Conservation (phyloP, 1,140 invertebrate genomes). For the Microplitis mediator region DNA sequence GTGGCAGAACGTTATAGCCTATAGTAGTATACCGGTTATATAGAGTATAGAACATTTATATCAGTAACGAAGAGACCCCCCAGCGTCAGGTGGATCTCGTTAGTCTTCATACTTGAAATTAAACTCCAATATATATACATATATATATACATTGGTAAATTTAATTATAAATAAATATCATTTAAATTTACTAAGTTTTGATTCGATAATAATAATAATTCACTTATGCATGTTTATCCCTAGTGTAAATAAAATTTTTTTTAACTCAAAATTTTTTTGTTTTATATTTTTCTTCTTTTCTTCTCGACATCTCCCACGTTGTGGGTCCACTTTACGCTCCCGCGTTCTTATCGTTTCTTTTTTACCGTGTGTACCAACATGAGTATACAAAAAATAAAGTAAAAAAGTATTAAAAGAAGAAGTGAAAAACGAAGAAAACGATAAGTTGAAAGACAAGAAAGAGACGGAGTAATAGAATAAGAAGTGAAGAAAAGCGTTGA, state of each 20-base stretch:
- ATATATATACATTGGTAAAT: no score
- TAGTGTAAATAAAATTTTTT: no score
- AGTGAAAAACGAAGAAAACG: neutral
- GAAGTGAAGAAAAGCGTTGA: constrained; percentile 7
- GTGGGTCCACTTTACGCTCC: constrained; percentile 24
- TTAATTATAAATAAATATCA: no score
- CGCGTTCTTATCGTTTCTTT: constrained; percentile 19
- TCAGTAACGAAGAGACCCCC: neutral
- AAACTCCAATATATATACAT: neutral
- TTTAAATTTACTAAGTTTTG: no score
- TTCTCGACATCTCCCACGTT: constrained; percentile 22
- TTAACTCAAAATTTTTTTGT: no score
- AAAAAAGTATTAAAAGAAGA: neutral
- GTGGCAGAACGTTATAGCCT: neutral
- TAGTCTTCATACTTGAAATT: constrained; percentile 2
- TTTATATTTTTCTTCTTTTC: neutral
- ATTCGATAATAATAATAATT: no score
- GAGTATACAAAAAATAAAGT: neutral
- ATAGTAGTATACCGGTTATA: no score
- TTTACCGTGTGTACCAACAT: constrained; percentile 5
- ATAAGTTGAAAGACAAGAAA: neutral
- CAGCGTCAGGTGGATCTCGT: constrained; percentile 9
- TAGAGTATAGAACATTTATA: neutral
- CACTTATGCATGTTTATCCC: no score
- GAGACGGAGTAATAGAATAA: constrained; percentile 9